Evolutionary conservation across 2,888 invertebrate genomes (phyloP).

Genomic region (Hirtodrosophila confusa): DNA sequence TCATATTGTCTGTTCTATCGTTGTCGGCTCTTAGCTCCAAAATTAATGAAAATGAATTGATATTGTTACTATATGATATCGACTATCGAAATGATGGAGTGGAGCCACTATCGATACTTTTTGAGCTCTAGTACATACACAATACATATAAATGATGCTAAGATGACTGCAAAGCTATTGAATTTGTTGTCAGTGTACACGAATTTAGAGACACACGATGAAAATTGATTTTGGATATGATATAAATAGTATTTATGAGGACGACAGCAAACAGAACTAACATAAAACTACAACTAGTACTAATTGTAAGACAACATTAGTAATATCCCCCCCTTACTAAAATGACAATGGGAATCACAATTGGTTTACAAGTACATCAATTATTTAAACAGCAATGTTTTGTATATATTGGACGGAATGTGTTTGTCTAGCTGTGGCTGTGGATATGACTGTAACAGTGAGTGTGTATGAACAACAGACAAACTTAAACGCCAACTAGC

Average conservation of each 20-base stretch:
- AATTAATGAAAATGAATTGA: no score
- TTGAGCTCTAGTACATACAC: no score
- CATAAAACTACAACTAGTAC: slow-evolving; percentile 56
- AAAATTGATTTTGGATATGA: slow-evolving; percentile 28
- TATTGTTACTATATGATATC: no score
- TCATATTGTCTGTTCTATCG: no score
- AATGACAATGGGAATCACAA: slow-evolving; percentile 10
- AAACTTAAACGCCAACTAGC: slow-evolving; percentile 76
- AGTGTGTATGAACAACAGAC: slow-evolving; percentile 61
- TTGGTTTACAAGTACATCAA: slow-evolving; percentile 23
- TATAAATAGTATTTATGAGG: slow-evolving; percentile 13
- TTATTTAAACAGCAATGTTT: slow-evolving; percentile 31
- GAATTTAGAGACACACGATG: neutral
- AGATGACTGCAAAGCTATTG: neutral
- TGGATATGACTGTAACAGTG: slow-evolving; percentile 24
- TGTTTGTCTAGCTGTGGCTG: slow-evolving; percentile 1
- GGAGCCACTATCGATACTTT: no score
- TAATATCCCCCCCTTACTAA: slow-evolving; percentile 27
- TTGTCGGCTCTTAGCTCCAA: no score
- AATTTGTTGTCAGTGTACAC: slow-evolving; percentile 5
- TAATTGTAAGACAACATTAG: slow-evolving; percentile 26
- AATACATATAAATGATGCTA: no score
- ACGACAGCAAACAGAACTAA: slow-evolving; percentile 52
- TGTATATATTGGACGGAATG: no score
- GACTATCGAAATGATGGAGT: no score